A percentile compares a stretch with the other conserved stretches of the same genome.
Conservation (phyloP, 2,888 invertebrate species). For the Eumacrocentrus americanus region DNA sequence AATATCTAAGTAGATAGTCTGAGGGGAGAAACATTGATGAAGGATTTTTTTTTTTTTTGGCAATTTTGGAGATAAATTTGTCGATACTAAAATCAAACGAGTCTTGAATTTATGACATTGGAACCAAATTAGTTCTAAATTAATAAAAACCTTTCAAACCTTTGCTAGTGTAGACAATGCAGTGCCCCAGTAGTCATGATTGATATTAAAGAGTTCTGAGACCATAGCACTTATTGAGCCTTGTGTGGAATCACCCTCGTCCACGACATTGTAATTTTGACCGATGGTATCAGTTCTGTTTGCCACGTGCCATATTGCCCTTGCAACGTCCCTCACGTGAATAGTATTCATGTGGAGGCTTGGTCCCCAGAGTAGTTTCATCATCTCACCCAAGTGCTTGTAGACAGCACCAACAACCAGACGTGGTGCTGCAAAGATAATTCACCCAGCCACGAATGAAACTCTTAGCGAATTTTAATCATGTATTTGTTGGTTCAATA, state of each 20-base stretch:
- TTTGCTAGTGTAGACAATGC: constrained; percentile 19
- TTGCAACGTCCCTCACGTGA: constrained; percentile 83
- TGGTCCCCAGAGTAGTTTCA: constrained; percentile 90
- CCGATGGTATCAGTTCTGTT: constrained; percentile 63
- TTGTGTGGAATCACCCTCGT: constrained; percentile 82
- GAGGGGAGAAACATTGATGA: too few species aligned
- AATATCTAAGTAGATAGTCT: too few species aligned
- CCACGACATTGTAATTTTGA: constrained; percentile 82
- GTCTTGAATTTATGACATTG: too few species aligned
- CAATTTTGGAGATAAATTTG: too few species aligned
- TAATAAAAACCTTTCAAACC: too few species aligned
- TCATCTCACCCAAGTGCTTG: constrained; percentile 84
- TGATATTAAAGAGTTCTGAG: constrained; percentile 82
- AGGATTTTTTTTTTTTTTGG: too few species aligned
- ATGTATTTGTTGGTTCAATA: neutral
- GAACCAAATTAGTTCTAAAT: too few species aligned
- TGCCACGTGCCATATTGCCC: constrained; percentile 80
- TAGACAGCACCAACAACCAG: constrained; percentile 88
- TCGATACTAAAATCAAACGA: too few species aligned
- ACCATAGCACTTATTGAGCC: constrained; percentile 82
- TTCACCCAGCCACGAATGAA: too few species aligned
- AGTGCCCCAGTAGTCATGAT: constrained; percentile 77
- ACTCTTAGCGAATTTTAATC: neutral
- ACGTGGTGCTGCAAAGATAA: constrained; percentile 72
- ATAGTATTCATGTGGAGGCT: constrained; percentile 86